Evolutionary conservation across 2,888 invertebrate species (phyloP).

Genomic region (Drosophila nigricruria): DNA sequence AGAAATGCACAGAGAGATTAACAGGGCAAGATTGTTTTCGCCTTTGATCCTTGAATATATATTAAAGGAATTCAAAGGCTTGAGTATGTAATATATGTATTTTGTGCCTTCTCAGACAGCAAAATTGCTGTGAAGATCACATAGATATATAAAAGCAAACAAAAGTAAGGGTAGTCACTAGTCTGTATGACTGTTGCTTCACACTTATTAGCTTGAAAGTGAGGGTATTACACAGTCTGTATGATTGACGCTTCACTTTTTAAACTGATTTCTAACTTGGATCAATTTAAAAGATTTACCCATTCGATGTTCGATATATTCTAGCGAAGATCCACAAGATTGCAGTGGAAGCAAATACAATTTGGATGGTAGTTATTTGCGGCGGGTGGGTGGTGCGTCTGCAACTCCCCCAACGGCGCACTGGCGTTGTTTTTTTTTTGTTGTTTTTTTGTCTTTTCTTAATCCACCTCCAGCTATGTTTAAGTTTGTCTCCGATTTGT

Average conservation of each 20-base stretch:
- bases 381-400: constrained; percentile 46
- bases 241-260: not conserved
- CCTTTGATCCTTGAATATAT: not conserved
- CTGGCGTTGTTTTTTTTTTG: constrained; percentile 9
- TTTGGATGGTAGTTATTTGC: constrained; percentile 19
- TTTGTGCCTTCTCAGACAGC: too few relatives aligned
- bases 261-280: not conserved
- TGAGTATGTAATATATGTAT: too few relatives aligned
- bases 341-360: constrained; percentile 13
- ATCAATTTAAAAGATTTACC: not conserved
- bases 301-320: constrained; percentile 5
- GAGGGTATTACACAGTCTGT: too few relatives aligned
- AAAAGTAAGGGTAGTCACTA: too few relatives aligned
- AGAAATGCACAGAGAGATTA: too few relatives aligned
- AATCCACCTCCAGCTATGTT: constrained; percentile 54
- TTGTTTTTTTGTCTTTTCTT: not conserved
- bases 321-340: constrained; percentile 4
- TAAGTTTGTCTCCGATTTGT: constrained; percentile 79
- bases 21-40: too few relatives aligned
- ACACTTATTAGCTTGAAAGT: too few relatives aligned
- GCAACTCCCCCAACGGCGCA: constrained; percentile 2
- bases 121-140: too few relatives aligned
- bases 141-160: too few relatives aligned
- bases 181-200: too few relatives aligned
- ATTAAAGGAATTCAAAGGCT: not conserved